Conservation (phyloP, 2,797 vertebrate species). For the Phrynocephalus vlangalii region DNA sequence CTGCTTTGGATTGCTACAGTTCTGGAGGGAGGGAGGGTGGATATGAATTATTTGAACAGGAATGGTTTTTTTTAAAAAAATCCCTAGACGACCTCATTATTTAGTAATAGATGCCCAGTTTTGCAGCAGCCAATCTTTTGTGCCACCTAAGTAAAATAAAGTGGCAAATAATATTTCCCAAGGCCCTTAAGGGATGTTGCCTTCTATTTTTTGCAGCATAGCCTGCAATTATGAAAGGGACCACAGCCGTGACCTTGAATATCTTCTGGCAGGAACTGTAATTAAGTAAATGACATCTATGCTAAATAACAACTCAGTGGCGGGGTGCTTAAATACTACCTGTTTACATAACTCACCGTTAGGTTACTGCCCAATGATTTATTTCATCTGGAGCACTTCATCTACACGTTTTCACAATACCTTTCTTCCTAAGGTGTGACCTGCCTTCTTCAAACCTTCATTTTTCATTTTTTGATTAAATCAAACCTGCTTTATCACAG, state of each 20-base stretch:
- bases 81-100: conserved; percentile 46
- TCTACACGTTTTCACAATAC: conserved; percentile 32
- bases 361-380: conserved; percentile 24
- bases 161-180: conserved; percentile 32
- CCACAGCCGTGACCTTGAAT: conserved; percentile 57
- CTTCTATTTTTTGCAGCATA: conserved; percentile 60
- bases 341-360: conserved; percentile 41
- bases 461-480: conserved; percentile 29
- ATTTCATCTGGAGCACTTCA: conserved; percentile 21
- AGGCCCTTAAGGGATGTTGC: conserved; percentile 51
- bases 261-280: conserved; percentile 62
- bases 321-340: conserved; percentile 43
- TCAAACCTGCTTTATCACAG: neutral
- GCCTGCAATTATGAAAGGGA: conserved; percentile 67
- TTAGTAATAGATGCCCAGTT: conserved; percentile 40
- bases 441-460: conserved; percentile 22
- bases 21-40: conserved; percentile 29
- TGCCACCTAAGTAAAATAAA: conserved; percentile 47
- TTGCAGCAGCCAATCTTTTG: conserved; percentile 4
- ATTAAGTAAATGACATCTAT: conserved; percentile 63
- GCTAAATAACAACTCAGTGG: conserved; percentile 58
- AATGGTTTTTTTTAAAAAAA: neutral
- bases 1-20: conserved; percentile 41
- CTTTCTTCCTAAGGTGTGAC: conserved; percentile 25
- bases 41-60: neutral